Percentiles rank a stretch among this genome's conserved stretches.
phyloP scores from a whole-genome alignment of 37 sponge, comb jelly and placozoan genomes.

The Beroe ovata region DNA sequence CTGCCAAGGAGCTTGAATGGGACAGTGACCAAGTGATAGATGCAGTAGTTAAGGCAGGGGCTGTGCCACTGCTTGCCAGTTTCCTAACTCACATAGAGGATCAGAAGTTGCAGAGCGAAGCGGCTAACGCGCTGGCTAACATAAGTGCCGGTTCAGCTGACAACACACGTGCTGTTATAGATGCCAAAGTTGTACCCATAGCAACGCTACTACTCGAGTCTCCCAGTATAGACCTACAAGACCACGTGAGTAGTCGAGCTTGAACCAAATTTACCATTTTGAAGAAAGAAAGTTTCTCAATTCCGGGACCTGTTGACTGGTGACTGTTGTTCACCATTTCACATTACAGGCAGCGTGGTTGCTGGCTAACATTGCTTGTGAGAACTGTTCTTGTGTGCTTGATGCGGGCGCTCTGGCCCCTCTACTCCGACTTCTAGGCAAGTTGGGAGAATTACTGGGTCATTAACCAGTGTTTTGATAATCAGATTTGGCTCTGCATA shows the following conservation, averaged over 20 bases:
- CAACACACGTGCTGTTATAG: constrained; percentile 63
- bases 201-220: constrained; percentile 47
- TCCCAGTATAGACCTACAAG: constrained; percentile 60
- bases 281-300: no score
- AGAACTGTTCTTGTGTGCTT: constrained; percentile 65
- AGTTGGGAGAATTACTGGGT: no score
- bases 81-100: constrained; percentile 64
- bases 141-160: constrained; percentile 66
- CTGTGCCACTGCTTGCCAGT: constrained; percentile 14
- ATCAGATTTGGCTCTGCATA: no score
- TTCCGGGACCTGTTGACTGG: neutral
- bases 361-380: constrained; percentile 59
- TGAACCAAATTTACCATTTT: no score
- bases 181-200: constrained; percentile 50
- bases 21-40: constrained; percentile 61
- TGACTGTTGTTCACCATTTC: no score
- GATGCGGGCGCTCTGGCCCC: constrained; percentile 63
- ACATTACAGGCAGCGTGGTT: constrained; percentile 61
- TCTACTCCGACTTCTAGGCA: constrained; percentile 30
- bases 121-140: constrained; percentile 62
- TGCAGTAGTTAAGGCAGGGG: constrained; percentile 51
- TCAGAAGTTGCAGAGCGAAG: constrained; percentile 57
- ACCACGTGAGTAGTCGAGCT: constrained; percentile 18
- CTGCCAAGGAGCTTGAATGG: constrained; percentile 59
- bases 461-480: no score